A percentile compares a stretch with the other conserved stretches of the same genome.
These are phyloP conservation scores for Napeogenes sylphis DNA, from an alignment of 2,888 invertebrate genomes.

Conservation along the genomic window DNA sequence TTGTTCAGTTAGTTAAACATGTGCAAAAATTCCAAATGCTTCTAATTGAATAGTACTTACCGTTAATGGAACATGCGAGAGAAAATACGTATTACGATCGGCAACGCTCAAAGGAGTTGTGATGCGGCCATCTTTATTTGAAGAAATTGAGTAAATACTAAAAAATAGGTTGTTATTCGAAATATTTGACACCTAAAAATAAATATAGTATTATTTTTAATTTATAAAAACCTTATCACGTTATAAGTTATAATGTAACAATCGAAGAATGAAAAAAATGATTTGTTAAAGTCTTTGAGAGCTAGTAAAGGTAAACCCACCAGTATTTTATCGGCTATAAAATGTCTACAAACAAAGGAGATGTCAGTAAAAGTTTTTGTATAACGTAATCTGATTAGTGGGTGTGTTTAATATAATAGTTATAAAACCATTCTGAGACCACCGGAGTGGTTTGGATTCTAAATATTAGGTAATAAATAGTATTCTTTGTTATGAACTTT, in stretches of 20 bases:
- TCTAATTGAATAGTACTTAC: slow-evolving; percentile 4
- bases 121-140: neutral
- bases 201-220: too few relatives aligned
- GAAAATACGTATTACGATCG: slow-evolving; percentile 4
- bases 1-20: slow-evolving; percentile 19
- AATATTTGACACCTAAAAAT: too few relatives aligned
- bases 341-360: slow-evolving; percentile 25
- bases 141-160: neutral
- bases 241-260: neutral
- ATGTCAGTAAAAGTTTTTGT: slow-evolving; percentile 24
- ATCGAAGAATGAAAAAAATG: neutral
- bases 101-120: slow-evolving; percentile 1
- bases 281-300: neutral
- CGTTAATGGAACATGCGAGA: slow-evolving; percentile 1
- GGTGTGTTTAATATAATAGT: slow-evolving; percentile 22
- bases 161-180: neutral
- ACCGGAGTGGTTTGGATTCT: slow-evolving; percentile 21
- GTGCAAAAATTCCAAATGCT: slow-evolving; percentile 25
- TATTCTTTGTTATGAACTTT: neutral
- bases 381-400: slow-evolving; percentile 33
- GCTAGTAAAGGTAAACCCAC: neutral
- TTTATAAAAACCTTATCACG: too few relatives aligned
- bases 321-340: slow-evolving; percentile 9
- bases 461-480: slow-evolving; percentile 6
- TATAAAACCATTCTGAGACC: slow-evolving; percentile 21